These are phyloP conservation scores for Apostichopus californicus DNA, from an alignment of 35 echinoderm and acorn worm genomes.

Conservation along the genomic window DNA sequence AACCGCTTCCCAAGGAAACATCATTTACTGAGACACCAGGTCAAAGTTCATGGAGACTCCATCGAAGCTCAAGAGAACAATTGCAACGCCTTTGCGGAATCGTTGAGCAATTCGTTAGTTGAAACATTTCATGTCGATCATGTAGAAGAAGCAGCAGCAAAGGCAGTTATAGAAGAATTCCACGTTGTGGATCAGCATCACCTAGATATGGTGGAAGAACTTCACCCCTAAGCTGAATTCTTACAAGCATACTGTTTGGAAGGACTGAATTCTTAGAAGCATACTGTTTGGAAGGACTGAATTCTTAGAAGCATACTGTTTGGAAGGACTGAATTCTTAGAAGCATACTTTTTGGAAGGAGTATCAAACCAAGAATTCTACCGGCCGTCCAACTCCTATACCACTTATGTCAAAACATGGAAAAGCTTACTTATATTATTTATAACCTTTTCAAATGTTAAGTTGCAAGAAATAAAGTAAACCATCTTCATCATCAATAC, in stretches of 20 bases:
- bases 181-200: neutral
- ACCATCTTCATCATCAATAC: no score
- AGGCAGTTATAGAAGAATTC: neutral
- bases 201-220: neutral
- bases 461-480: no score
- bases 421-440: no score
- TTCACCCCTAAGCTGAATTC: neutral
- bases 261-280: neutral
- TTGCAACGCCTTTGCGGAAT: neutral
- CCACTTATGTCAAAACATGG: no score
- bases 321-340: no score
- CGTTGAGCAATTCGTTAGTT: neutral
- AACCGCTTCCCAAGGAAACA: constrained; percentile 75
- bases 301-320: no score
- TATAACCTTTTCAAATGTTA: no score
- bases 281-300: no score
- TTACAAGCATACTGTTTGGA: no score
- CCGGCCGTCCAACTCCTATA: no score
- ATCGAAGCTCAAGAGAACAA: constrained; percentile 3
- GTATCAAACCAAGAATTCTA: no score
- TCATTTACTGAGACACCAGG: constrained; percentile 76
- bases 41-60: constrained; percentile 62
- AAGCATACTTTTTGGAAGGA: no score
- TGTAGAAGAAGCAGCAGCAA: neutral
- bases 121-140: neutral